Conservation (phyloP, 2,888 invertebrate species). For the Pandemis corylana region DNA sequence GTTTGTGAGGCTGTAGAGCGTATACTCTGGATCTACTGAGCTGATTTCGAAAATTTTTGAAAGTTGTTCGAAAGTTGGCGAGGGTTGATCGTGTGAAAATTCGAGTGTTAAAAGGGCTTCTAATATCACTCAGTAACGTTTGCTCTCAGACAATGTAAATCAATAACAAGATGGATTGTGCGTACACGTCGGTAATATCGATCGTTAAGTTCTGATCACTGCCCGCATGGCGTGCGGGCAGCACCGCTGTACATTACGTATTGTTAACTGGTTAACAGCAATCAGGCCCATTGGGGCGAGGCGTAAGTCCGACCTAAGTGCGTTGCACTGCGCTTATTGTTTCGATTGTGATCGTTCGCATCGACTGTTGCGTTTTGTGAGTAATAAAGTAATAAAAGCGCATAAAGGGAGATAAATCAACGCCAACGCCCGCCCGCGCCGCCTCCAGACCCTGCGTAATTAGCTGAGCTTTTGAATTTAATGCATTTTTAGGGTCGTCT, state of each 20-base stretch:
- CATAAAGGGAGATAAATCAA: slow-evolving; percentile 64
- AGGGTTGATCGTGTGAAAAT: no score
- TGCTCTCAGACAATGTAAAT: background rate
- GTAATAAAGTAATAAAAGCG: slow-evolving; percentile 47
- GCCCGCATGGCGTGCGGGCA: slow-evolving; percentile 18
- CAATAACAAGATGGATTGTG: background rate
- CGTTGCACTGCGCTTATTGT: slow-evolving; percentile 30
- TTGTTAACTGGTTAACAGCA: slow-evolving; percentile 42
- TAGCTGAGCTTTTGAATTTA: slow-evolving; percentile 43
- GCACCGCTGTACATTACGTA: slow-evolving; percentile 12
- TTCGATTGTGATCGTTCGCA: slow-evolving; percentile 45
- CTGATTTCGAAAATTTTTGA: no score
- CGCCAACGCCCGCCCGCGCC: slow-evolving; percentile 58
- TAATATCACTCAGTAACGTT: background rate
- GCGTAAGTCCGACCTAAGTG: slow-evolving; percentile 29
- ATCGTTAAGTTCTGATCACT: slow-evolving; percentile 9
- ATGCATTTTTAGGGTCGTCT: background rate
- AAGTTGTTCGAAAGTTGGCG: no score
- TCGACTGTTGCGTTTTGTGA: slow-evolving; percentile 51
- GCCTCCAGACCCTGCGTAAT: slow-evolving; percentile 60
- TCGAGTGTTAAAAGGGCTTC: background rate
- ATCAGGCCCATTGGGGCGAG: slow-evolving; percentile 30
- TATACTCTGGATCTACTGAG: no score
- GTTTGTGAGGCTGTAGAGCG: no score
- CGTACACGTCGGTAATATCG: slow-evolving; percentile 4